Conservation (phyloP, 2,888 invertebrate species). For the Apoderus coryli region DNA sequence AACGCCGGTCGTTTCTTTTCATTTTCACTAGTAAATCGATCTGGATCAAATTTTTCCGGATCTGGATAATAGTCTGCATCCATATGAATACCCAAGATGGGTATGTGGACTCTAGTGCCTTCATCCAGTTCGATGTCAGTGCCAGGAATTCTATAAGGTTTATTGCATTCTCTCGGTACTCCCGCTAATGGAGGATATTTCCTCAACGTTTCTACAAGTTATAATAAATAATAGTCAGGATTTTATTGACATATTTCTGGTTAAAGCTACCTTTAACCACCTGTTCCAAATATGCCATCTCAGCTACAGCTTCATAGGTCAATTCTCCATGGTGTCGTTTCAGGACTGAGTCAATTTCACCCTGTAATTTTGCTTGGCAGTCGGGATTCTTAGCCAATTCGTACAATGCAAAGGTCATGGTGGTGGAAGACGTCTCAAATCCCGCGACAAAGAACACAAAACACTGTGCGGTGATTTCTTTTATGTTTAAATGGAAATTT, state of each 20-base stretch:
- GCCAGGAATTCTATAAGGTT: constrained; percentile 23
- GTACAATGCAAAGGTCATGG: constrained; percentile 17
- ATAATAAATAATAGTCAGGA: constrained; percentile 3
- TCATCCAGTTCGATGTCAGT: constrained; percentile 25
- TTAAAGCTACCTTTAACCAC: constrained; percentile 16
- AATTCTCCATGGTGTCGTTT: constrained; percentile 14
- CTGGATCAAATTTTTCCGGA: constrained; percentile 21
- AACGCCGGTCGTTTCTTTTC: constrained; percentile 15
- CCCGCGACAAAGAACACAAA: constrained; percentile 19
- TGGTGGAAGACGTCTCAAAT: constrained; percentile 19
- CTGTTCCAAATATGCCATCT: constrained; percentile 19
- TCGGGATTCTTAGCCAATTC: constrained; percentile 16
- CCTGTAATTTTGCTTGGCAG: constrained; percentile 15
- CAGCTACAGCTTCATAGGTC: constrained; percentile 17
- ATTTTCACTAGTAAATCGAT: constrained; percentile 20
- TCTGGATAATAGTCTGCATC: constrained; percentile 22
- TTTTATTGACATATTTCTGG: constrained; percentile 1
- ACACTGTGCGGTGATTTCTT: constrained; percentile 16
- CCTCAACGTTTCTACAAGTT: constrained; percentile 29
- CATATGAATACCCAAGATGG: constrained; percentile 19
- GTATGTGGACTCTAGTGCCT: constrained; percentile 26
- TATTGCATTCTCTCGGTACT: constrained; percentile 18
- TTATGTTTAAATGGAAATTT: background rate
- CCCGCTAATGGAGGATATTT: constrained; percentile 25
- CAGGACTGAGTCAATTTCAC: constrained; percentile 14